Evolutionary conservation across 2,797 vertebrate genomes (phyloP).

Genomic region (Meriones psammophilus): DNA sequence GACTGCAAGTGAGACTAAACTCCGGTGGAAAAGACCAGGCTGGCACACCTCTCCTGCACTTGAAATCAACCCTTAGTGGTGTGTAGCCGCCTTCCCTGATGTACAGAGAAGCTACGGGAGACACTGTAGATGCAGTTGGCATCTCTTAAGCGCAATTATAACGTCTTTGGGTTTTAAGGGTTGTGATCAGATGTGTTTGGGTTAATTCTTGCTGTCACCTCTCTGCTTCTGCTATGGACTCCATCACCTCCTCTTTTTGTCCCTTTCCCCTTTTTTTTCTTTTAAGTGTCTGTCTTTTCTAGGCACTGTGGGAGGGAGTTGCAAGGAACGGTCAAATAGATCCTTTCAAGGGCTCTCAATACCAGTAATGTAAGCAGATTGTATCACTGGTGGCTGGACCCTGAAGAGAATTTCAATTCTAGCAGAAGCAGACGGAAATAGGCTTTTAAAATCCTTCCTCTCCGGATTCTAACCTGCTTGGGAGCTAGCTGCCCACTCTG

Average conservation of each 20-base stretch:
- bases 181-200: slow-evolving; percentile 66
- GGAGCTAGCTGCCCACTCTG: slow-evolving; percentile 82
- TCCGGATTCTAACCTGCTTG: slow-evolving; percentile 83
- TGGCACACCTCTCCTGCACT: background rate
- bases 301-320: slow-evolving; percentile 65
- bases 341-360: slow-evolving; percentile 76
- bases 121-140: background rate
- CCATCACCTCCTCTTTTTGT: slow-evolving; percentile 1
- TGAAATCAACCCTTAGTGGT: background rate
- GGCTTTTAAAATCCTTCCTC: slow-evolving; percentile 83
- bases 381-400: slow-evolving; percentile 77
- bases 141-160: slow-evolving; percentile 44
- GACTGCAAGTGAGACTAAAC: slow-evolving; percentile 61
- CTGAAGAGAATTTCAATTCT: slow-evolving; percentile 84
- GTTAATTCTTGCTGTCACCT: slow-evolving; percentile 71
- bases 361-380: slow-evolving; percentile 80
- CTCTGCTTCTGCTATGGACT: slow-evolving; percentile 54
- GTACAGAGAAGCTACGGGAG: background rate
- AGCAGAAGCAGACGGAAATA: slow-evolving; percentile 80
- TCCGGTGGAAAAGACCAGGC: background rate
- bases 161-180: slow-evolving; percentile 46
- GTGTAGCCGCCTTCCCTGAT: background rate
- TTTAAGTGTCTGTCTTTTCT: slow-evolving; percentile 74
- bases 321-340: slow-evolving; percentile 71
- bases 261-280: background rate